Base-by-base conservation (phyloP, 2,113 vertebrate species). In the Engraulis encrasicolus region DNA sequence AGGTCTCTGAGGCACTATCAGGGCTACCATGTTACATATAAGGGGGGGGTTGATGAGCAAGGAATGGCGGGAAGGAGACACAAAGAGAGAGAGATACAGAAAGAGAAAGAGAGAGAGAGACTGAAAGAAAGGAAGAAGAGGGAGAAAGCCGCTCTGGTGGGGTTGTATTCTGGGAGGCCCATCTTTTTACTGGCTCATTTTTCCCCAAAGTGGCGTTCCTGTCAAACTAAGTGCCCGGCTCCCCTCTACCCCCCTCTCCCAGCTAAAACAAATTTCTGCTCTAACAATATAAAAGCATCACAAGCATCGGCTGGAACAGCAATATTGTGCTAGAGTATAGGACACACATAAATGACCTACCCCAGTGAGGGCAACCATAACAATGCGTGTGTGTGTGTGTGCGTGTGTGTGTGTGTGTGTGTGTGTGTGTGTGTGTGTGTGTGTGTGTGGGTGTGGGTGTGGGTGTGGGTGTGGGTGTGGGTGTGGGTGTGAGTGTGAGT, bases 391-490 rank as follows among this genome's bases (percentile, higher is more conserved):
- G 82, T 83, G n/a, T 79, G 71, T 79, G 84, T 89, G 86, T 90
- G 85, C 84, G 82, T 87, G 77, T 83, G 82, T 78, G 79, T 74
- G 66, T 80, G 79, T 38, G 34, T 88, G 83, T 83, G 78, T 79
- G 84, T 91, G 88, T 90, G 82, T 88, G 85, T 49, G 3, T n/a
- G n/a, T n/a, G n/a, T n/a, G n/a, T n/a, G n/a, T n/a, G n/a, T n/a
- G n/a, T n/a, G n/a, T n/a, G n/a, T n/a, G n/a, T 82, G 81, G 37
- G 52, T 82, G 88, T 79, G 71, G 78, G 84, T 89, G 86, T 90
- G 85, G 84, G 82, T 87, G 77, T 83, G 82, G 52, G 79, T 74
- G 66, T 80, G 79, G 37, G 34, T 88, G 83, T 83, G 78, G 78
- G 84, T 91, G 88, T 90, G 82, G 88, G 85, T 49, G 3, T 83